Conservation (phyloP, 2,797 vertebrate genomes). For the Nannoperca obscura region DNA sequence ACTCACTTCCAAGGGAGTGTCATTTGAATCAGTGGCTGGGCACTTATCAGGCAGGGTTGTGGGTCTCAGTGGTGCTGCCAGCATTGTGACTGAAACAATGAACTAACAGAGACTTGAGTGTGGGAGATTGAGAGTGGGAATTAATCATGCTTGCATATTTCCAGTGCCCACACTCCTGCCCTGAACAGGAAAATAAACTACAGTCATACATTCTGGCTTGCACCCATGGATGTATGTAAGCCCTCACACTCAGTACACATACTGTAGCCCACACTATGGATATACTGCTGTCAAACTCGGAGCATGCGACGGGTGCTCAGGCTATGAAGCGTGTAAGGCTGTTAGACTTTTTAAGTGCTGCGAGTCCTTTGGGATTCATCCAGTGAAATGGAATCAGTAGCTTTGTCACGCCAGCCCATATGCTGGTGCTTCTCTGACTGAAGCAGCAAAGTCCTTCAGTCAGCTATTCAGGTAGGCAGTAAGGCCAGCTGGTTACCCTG, state of each 20-base stretch:
- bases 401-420: constrained; percentile 55
- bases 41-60: constrained; percentile 55
- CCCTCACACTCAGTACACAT: neutral
- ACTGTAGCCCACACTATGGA: constrained; percentile 18
- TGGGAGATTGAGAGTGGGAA: constrained; percentile 66
- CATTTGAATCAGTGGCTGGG: constrained; percentile 36
- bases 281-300: constrained; percentile 7
- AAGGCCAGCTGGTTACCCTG: constrained; percentile 53
- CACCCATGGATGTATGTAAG: constrained; percentile 19
- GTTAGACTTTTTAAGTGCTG: constrained; percentile 64
- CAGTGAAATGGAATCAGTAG: constrained; percentile 65
- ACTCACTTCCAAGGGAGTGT: constrained; percentile 29
- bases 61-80: constrained; percentile 58
- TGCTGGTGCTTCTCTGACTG: constrained; percentile 37
- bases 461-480: constrained; percentile 55
- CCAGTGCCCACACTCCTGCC: constrained; percentile 53
- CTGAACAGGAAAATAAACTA: constrained; percentile 54
- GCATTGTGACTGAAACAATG: constrained; percentile 77
- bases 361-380: constrained; percentile 59
- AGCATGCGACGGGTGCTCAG: constrained; percentile 29
- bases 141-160: constrained; percentile 71
- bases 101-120: constrained; percentile 63
- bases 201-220: constrained; percentile 26
- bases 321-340: constrained; percentile 41
- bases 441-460: constrained; percentile 57